Base-by-base conservation (phyloP, 2,888 invertebrate genomes). In the Acanthoscelides obtectus region DNA sequence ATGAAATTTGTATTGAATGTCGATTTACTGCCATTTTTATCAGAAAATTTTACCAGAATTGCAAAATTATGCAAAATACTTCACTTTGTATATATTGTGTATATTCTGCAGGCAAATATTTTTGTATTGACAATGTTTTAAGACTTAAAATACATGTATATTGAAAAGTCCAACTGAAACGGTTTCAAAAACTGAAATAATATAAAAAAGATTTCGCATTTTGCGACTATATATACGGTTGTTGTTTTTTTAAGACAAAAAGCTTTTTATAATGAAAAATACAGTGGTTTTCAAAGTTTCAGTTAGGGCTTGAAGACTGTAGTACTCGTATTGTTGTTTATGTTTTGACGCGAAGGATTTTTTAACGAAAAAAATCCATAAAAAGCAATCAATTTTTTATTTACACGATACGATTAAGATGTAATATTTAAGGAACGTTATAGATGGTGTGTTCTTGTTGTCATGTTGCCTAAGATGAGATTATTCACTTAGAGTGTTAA, bases 371-470 rank as follows among this genome's bases (percentile, higher is more conserved):
- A 45, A 67, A 72, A 69, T 73, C 73, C 70, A 72, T 45, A 70
- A 72, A 69, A 74, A 74, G 74, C 74, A 74, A 74, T 76, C 75
- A 76, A 73, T 71, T 74, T 71, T 75, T 72, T 73, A 73, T 71
- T 68, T 71, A 73, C 73, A 74, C 68, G 69, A 70, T 70, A 67
- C n/a, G n/a, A n/a, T 70, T 72, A 69, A 71, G 72, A 63, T 63
- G 67, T 69, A 71, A 70, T 70, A n/a, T 70, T 68, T 72, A 70
- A 71, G 70, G 66, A 69, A 70, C 64, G 70, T 69, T 45, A 72
- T 76, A 76, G 72, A 77, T 76, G 78, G 77, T 76, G 77, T 79
- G 79, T 80, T 79, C 78, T 79, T 78, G 77, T 81, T 79, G 76
- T 74, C 8, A 20, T 77, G 78, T 79, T 79, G 78, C 77, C 76